phyloP scores from a whole-genome alignment of 2,797 vertebrate species.

The Gastrophryne carolinensis region DNA sequence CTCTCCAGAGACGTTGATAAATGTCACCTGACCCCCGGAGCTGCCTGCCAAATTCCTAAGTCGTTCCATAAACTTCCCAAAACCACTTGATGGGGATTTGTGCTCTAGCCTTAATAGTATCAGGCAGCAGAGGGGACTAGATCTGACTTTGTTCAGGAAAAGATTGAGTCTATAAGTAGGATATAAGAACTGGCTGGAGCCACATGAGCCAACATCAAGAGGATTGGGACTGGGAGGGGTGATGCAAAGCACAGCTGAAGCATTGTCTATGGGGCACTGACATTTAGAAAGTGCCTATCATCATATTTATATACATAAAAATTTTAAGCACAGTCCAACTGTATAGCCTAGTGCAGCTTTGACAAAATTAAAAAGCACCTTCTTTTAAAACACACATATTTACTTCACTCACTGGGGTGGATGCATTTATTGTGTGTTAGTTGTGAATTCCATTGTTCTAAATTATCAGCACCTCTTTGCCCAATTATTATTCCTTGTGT shows the following conservation, averaged over 20 bases:
- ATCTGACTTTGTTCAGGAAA: conserved; percentile 35
- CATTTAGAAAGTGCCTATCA: too few species aligned
- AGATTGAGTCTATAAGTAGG: conserved; percentile 7
- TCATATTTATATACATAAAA: too few species aligned
- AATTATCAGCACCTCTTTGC: too few species aligned
- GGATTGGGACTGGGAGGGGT: conserved; percentile 3
- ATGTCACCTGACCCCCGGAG: conserved; percentile 55
- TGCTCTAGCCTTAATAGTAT: conserved; percentile 45
- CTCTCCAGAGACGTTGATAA: conserved; percentile 52
- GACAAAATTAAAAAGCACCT: too few species aligned
- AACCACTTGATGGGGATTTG: conserved; percentile 34
- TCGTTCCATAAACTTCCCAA: conserved; percentile 55
- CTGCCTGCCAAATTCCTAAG: conserved; percentile 57
- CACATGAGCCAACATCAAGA: background rate
- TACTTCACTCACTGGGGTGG: too few species aligned
- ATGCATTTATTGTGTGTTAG: too few species aligned
- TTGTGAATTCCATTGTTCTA: too few species aligned
- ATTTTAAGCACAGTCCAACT: too few species aligned
- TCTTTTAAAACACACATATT: too few species aligned
- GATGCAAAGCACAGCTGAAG: conserved; percentile 1
- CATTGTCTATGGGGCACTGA: too few species aligned
- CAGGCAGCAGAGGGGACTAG: background rate
- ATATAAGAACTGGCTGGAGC: conserved; percentile 27
- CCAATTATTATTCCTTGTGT: too few species aligned
- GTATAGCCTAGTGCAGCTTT: too few species aligned